Base-by-base conservation (phyloP, 2,888 invertebrate species). In the Diaphora mendica region DNA sequence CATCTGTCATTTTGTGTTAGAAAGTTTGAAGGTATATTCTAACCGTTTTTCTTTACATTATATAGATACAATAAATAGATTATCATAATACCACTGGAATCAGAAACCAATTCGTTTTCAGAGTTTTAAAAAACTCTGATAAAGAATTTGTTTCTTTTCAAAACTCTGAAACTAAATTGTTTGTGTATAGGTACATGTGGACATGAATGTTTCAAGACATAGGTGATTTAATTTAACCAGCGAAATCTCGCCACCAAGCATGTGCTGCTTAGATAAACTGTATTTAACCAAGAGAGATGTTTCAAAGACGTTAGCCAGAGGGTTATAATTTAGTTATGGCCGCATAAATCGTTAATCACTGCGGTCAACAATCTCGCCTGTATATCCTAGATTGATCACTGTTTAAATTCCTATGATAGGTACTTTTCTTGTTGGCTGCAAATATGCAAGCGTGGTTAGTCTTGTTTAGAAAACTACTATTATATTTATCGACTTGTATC, bases 251-350 rank as follows among this genome's bases (percentile, higher is more conserved):
- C n/a, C 11, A 20, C 55, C 11, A 55, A n/a, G n/a, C n/a, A n/a
- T 26, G n/a, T 9, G 3, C 55, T 20, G 17, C 33, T 33, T 64
- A 64, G 17, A 20, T 33, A n/a, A 39, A 23, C 39, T 26, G 23
- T 64, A 62, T 71, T 71, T 44, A 65, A 4, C 13, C 39, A 66
- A 65, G 69, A 76, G 73, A 44, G 69, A 73, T 39, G 76, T 67
- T 73, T 64, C 62, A 48, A 59, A 78, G 77, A 48, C 42, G 73
- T 42, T 62, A n/a, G 77, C 82, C 84, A 82, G 78, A 72, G 78
- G 81, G 73, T 79, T 77, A 84, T 83, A 82, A 83, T 84, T 82
- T 78, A 79, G 82, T 83, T 82, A 83, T 84, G 71, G 68, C 75
- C 66, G 75, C 75, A 75, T 74, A 73, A 74, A 79, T 77, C 77